Evolutionary conservation across 2,888 invertebrate genomes (phyloP), one percentile per base, ranked within the genome.

Genomic region (Alloscopus bannaensis): DNA sequence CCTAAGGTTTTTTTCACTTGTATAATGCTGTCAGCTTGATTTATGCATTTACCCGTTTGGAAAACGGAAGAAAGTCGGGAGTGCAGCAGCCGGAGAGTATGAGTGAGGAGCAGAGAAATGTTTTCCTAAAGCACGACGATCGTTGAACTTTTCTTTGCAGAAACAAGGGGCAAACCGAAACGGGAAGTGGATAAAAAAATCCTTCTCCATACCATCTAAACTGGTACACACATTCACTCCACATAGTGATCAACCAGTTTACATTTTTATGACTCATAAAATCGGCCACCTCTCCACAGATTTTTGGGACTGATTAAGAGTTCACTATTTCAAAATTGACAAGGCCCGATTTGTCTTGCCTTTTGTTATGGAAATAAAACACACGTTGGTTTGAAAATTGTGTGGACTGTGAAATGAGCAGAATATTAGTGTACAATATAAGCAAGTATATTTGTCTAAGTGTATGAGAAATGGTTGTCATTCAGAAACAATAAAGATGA

Each of bases 1-100:
- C 40, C 50, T 62, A 50, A 55, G 60, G 45, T 70, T 31, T 40
- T 28, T 60, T 55, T 50, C 50, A 45, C 59, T 26, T 13, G 24
- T 60, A 26, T 24, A 73, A 47, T 28, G 60, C 64, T 77, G 78
- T 65, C 71, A 70, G 59, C 59, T 65, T 78, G 78, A 78, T 78
- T 78, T 78, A 78, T 78, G 52, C 42, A 59, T 71, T 78, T 24
- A 57, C 22, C 31, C 59, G 13, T 45, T 26, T 47, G 36, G 55
- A 52, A 59, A 24, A 20, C 26, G 64, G 29, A 2, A 59, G 6
- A 18, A 24, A n/a, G 24, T 26, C 24, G 57, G 24, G 40, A 57
- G 42, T 8, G 29, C 11, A 59, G 6, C 8, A 24, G 26, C 55
- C 55, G 55, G 57, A 36, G 40, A 57, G 42, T 8, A 36, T 6